Evolutionary conservation across 2,797 vertebrate genomes (phyloP).

Genomic region (Gymnodraco acuticeps): DNA sequence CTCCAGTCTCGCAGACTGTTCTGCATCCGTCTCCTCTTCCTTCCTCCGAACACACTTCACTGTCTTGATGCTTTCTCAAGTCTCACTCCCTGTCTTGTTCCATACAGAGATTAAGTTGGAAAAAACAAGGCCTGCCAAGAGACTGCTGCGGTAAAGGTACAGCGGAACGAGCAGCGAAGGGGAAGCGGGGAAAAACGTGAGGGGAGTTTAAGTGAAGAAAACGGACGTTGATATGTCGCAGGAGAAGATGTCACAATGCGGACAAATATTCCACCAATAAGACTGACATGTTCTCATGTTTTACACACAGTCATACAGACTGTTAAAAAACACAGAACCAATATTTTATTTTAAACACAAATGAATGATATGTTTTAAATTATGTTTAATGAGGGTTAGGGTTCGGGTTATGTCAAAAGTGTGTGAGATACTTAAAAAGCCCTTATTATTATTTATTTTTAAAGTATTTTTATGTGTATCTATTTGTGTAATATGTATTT

Average conservation of each 20-base stretch:
- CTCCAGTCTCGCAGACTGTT: slow-evolving; percentile 59
- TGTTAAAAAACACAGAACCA: background rate
- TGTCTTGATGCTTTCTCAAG: slow-evolving; percentile 47
- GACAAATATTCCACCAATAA: slow-evolving; percentile 11
- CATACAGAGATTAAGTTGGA: slow-evolving; percentile 46
- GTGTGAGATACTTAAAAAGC: no score
- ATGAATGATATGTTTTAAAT: no score
- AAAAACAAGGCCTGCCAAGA: slow-evolving; percentile 55
- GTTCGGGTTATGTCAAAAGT: no score
- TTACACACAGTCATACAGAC: background rate
- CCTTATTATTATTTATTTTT: no score
- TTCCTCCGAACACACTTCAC: slow-evolving; percentile 56
- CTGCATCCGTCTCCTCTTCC: slow-evolving; percentile 69
- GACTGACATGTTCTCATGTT: slow-evolving; percentile 22
- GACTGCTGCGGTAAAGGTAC: slow-evolving; percentile 42
- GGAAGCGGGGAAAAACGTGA: background rate
- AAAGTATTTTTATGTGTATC: no score
- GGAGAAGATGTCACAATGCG: background rate
- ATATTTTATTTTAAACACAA: no score
- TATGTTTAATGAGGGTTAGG: no score
- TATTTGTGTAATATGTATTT: no score
- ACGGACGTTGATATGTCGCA: slow-evolving; percentile 9
- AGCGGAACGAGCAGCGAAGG: background rate
- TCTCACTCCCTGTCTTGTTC: slow-evolving; percentile 51
- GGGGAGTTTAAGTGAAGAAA: slow-evolving; percentile 4